phyloP scores from a whole-genome alignment of 2,888 invertebrate genomes.

The Invenusta paracnida region DNA sequence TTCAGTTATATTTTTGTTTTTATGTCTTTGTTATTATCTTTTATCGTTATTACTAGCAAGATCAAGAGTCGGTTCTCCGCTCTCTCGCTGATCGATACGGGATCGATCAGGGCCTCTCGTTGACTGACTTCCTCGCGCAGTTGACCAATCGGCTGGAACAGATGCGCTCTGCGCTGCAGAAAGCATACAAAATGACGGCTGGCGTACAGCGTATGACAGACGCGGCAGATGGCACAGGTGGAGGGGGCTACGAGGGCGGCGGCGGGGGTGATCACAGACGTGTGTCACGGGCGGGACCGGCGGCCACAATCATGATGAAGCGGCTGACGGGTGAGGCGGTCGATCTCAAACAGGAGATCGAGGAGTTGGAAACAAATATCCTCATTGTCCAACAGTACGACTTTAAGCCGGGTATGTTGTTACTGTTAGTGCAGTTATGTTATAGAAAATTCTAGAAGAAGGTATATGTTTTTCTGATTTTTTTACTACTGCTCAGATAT shows the following conservation, averaged over 20 bases:
- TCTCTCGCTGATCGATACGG: neutral
- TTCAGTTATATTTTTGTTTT: too few relatives aligned
- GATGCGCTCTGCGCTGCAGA: neutral
- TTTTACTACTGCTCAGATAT: too few relatives aligned
- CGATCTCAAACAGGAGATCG: neutral
- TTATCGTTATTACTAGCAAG: too few relatives aligned
- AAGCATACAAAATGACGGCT: neutral
- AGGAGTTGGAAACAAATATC: neutral
- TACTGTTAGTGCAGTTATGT: too few relatives aligned
- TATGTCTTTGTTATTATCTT: too few relatives aligned
- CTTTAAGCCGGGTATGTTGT: neutral
- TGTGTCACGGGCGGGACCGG: neutral
- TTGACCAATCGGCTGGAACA: neutral
- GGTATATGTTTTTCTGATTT: too few relatives aligned
- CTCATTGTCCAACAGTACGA: neutral
- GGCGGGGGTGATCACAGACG: neutral
- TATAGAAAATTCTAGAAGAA: too few relatives aligned
- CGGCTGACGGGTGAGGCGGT: neutral
- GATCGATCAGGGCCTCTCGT: neutral
- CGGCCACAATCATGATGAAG: neutral
- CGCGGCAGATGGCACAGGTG: neutral
- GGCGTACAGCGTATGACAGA: neutral
- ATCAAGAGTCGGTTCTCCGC: neutral
- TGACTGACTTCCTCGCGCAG: neutral
- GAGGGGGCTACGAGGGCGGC: neutral